Evolutionary conservation across 1,140 invertebrate genomes (phyloP), one percentile per base, ranked within the genome.

Genomic region (Psilanteris sp.): DNA sequence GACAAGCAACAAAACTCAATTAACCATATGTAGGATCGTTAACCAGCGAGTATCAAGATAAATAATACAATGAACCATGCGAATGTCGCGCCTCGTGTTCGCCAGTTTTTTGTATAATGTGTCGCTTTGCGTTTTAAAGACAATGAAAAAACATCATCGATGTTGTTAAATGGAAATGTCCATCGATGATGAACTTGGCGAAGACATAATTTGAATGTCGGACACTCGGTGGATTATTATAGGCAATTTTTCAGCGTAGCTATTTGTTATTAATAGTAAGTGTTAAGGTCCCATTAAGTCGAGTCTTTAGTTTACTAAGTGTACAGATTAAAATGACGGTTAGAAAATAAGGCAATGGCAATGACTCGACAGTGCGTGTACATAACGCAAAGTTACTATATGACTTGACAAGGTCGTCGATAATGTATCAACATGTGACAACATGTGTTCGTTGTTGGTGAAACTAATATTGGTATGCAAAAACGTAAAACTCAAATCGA

Each of bases 21-120:
- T 86, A 84, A 82, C 81, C 81, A 84, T 83, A 79, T 61, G 72
- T 87, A 86, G 85, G 66, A 77, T 86, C 85, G 84, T 86, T 86
- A 82, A 82, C 74, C 85, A 87, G 85, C 62, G 57, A 82, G 67
- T 84, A 81, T 77, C 74, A 64, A 70, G 52, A 37, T 76, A 81
- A 39, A 46, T 68, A 64, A 79, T 41, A 48, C 54, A 46, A 46
- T 34, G 18, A 55, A 26, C 57, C 31, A 29, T 11, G 41, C 79
- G 81, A 75, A 81, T 79, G 81, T 78, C 78, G 83, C 79, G 72
- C 59, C 79, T 77, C 72, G 66, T 77, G 55, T 29, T 27, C 20
- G 5, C 32, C 1, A n/a, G 5, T 16, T 18, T 32, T 52, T 52
- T 55, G 18, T 52, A 52, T 11, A 41, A 54, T 36, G 9, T 15